Evolutionary conservation across 2,797 vertebrate species (phyloP).

Genomic region (Masticophis lateralis): DNA sequence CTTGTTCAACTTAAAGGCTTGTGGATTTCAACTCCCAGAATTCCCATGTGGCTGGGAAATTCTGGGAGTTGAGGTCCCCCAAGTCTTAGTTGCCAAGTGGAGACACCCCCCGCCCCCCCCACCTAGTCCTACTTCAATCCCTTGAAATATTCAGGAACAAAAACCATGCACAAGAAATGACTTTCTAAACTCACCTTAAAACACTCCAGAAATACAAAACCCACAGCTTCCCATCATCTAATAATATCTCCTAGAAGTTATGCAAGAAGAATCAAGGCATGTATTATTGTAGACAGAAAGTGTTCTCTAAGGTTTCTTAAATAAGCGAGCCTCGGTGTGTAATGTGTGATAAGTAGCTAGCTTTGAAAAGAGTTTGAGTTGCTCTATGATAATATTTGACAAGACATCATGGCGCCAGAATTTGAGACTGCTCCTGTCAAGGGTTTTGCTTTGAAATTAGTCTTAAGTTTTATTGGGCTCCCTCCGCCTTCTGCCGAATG

Average conservation of each 20-base stretch:
- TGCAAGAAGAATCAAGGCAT: neutral
- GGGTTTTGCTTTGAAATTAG: neutral
- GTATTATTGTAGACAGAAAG: neutral
- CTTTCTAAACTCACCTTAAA: neutral
- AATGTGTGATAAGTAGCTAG: neutral
- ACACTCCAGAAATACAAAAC: neutral
- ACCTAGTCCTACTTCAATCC: neutral
- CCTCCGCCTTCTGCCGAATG: neutral
- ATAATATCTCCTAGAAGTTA: neutral
- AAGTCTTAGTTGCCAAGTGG: neutral
- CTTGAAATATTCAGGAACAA: neutral
- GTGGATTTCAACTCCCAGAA: neutral
- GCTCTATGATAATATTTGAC: neutral
- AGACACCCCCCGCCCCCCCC: neutral
- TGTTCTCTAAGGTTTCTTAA: neutral
- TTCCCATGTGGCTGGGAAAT: too few relatives aligned
- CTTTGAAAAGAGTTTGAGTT: neutral
- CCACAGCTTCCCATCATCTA: neutral
- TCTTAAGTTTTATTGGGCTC: conserved; percentile 1
- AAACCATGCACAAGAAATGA: neutral
- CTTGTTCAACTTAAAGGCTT: neutral
- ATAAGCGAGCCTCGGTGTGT: neutral
- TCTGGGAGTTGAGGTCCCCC: neutral
- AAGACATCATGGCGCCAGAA: neutral
- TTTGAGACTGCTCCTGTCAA: neutral